Evolutionary conservation across 1,140 invertebrate genomes (phyloP).

Genomic region (Sycophila sp.): DNA sequence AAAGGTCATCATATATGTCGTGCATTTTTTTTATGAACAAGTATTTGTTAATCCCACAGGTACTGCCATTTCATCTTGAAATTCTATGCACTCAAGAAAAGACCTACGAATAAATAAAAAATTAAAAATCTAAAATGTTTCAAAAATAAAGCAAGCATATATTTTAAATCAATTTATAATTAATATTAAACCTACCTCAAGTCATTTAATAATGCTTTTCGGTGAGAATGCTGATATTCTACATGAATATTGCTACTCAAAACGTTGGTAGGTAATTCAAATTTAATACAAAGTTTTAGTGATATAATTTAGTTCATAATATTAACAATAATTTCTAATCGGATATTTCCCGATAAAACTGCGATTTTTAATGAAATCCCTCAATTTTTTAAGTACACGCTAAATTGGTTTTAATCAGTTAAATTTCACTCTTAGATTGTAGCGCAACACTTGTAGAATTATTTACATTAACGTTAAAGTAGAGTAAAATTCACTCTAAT

Average conservation of each 20-base stretch:
- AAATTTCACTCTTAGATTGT: too few relatives aligned
- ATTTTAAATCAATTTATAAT: background rate
- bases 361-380: too few relatives aligned
- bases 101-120: constrained; percentile 48
- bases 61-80: constrained; percentile 55
- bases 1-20: constrained; percentile 64
- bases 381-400: too few relatives aligned
- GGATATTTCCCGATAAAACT: too few relatives aligned
- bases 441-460: too few relatives aligned
- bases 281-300: constrained; percentile 55
- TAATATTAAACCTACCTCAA: constrained; percentile 53
- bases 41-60: constrained; percentile 57
- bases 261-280: constrained; percentile 56
- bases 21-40: constrained; percentile 57
- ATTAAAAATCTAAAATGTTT: background rate
- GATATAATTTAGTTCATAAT: constrained; percentile 58
- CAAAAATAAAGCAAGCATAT: background rate
- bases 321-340: constrained; percentile 54
- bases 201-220: constrained; percentile 55
- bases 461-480: too few relatives aligned
- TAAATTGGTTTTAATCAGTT: too few relatives aligned
- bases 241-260: constrained; percentile 53
- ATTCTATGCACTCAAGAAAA: constrained; percentile 54
- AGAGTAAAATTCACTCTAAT: too few relatives aligned
- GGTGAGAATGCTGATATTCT: constrained; percentile 53